phyloP scores from a whole-genome alignment of 2,888 invertebrate species.

The Torymus aiolomorphi region DNA sequence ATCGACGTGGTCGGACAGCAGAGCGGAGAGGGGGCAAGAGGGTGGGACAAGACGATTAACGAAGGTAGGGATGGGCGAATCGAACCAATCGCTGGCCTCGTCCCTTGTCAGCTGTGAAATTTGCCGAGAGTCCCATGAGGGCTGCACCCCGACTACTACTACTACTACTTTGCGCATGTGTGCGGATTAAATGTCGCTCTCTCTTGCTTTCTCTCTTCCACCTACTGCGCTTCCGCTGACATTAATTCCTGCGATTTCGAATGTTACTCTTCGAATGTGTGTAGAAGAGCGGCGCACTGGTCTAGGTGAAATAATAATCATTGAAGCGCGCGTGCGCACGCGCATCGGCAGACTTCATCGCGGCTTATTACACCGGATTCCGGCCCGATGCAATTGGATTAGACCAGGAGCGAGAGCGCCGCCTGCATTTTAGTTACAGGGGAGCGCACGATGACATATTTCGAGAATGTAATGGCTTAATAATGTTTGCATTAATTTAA shows the following conservation, averaged over 20 bases:
- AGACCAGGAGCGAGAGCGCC: no score
- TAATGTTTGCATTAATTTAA: no score
- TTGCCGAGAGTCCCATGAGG: constrained; percentile 64
- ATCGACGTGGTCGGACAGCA: constrained; percentile 8
- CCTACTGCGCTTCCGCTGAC: not conserved
- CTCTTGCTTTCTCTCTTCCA: not conserved
- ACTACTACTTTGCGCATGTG: constrained; percentile 50
- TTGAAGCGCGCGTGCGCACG: not conserved
- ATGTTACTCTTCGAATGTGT: not conserved
- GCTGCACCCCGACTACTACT: constrained; percentile 35
- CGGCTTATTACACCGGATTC: no score
- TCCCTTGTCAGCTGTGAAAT: constrained; percentile 67
- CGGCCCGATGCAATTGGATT: no score
- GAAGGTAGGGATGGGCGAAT: constrained; percentile 38
- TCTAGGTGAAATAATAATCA: constrained; percentile 7
- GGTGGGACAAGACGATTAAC: constrained; percentile 41
- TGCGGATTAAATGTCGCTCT: constrained; percentile 30
- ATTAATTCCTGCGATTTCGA: constrained; percentile 8
- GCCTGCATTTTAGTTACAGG: no score
- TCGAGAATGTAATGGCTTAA: no score
- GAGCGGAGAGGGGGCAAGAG: not conserved
- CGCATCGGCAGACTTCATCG: no score
- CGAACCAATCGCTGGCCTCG: constrained; percentile 60
- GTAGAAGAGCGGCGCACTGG: not conserved
- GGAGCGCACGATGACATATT: no score